Percentiles rank a stretch among this genome's conserved stretches.
Evolutionary conservation across 2,888 invertebrate species (phyloP).

Genomic region (Sminthurinus aureus): DNA sequence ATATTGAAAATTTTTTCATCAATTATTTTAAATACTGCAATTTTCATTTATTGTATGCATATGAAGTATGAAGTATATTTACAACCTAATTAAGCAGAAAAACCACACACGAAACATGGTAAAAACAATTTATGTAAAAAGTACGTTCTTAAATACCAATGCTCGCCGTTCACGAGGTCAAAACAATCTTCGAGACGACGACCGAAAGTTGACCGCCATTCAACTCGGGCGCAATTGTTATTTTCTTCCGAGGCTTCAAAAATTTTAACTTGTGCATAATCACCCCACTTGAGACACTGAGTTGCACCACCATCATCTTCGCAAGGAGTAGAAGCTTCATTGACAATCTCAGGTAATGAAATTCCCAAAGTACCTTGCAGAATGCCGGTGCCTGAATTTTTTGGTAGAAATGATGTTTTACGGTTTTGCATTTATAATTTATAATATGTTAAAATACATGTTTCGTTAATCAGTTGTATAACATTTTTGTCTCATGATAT

Average conservation of each 20-base stretch:
- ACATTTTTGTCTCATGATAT: too few relatives aligned
- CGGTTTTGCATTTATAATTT: too few relatives aligned
- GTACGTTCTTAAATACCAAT: neutral
- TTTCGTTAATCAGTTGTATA: too few relatives aligned
- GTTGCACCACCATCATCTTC: neutral
- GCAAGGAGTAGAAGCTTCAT: slow-evolving; percentile 7
- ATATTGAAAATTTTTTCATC: too few relatives aligned
- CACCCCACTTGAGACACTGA: slow-evolving; percentile 38
- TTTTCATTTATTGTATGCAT: too few relatives aligned
- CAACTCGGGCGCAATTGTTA: slow-evolving; percentile 47
- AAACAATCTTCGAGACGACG: slow-evolving; percentile 54
- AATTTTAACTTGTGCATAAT: slow-evolving; percentile 39
- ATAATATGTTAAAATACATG: too few relatives aligned
- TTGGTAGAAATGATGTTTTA: neutral
- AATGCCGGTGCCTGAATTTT: neutral
- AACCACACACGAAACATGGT: too few relatives aligned
- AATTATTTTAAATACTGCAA: neutral
- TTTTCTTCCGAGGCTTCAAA: slow-evolving; percentile 12
- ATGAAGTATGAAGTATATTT: slow-evolving; percentile 61
- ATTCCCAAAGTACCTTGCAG: slow-evolving; percentile 13
- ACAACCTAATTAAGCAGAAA: too few relatives aligned
- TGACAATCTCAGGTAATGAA: slow-evolving; percentile 3
- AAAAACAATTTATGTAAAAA: too few relatives aligned
- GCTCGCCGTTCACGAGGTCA: slow-evolving; percentile 43
- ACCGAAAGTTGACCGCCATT: slow-evolving; percentile 50